Evolutionary conservation across 2,888 invertebrate species (phyloP).

Genomic region (Thymelicus sylvestris): DNA sequence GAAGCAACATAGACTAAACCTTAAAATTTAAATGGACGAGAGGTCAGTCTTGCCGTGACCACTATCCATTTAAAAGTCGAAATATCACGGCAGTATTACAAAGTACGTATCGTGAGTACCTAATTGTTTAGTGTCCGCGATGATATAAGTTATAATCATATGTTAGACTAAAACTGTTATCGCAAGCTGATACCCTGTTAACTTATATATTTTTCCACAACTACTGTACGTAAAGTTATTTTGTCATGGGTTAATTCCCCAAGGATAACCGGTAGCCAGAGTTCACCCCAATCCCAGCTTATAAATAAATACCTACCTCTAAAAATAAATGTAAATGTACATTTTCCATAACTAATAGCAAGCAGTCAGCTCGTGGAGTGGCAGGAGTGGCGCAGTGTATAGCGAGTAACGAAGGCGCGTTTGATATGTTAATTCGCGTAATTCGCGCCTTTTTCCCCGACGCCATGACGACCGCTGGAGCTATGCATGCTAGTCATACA

Average conservation of each 20-base stretch:
- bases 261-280: not conserved
- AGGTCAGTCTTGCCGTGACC: too few relatives aligned
- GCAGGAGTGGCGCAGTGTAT: conserved; percentile 28
- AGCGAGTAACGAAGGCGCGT: conserved; percentile 52
- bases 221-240: too few relatives aligned
- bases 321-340: conserved; percentile 17
- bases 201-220: too few relatives aligned
- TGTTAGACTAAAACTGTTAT: too few relatives aligned
- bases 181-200: too few relatives aligned
- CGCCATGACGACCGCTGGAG: conserved; percentile 37
- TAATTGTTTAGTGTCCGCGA: too few relatives aligned
- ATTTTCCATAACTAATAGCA: conserved; percentile 35
- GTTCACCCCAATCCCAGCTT: not conserved
- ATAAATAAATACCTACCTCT: conserved; percentile 9
- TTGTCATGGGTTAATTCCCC: not conserved
- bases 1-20: too few relatives aligned
- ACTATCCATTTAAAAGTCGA: too few relatives aligned
- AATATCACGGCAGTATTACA: too few relatives aligned
- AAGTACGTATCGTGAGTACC: too few relatives aligned
- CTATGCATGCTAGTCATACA: conserved; percentile 33
- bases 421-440: conserved; percentile 80
- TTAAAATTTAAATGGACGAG: too few relatives aligned
- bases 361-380: conserved; percentile 16
- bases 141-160: too few relatives aligned
- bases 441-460: conserved; percentile 65